Evolutionary conservation across 1,140 invertebrate species (phyloP), one percentile per base, ranked within the genome.

Genomic region (Lepidurus couesii): DNA sequence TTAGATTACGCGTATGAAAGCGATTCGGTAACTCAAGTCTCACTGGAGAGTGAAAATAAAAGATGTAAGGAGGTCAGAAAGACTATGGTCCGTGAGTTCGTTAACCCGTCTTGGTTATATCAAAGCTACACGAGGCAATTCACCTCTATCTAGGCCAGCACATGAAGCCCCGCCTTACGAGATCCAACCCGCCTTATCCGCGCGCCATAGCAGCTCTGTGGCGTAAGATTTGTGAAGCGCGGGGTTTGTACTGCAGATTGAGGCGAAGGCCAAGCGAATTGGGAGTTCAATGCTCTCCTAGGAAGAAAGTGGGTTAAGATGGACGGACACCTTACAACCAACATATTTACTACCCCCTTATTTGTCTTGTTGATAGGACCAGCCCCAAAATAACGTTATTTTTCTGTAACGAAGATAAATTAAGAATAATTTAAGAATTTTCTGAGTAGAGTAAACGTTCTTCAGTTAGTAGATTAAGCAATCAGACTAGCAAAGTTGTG

Each of bases 241-340:
- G 53, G 21, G 13, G 53, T 13, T n/a, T 65, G 21, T 65, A 21
- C 53, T 21, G n/a, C 21, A 65, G 53, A 65, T 65, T 65, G 53
- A 65, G 53, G 53, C 53, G 53, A 65, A 65, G 53, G 53, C 53
- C 53, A 65, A 65, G 53, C 53, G 53, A 65, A 65, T n/a, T n/a
- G 53, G 53, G 53, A 65, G 53, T 65, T 65, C 53, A 65, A 65
- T 21, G 53, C 53, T 65, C 53, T 16, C 53, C 53, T 13, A 21
- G 6, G 53, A 65, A 65, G 53, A 65, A 65, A 65, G 53, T 65
- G 53, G 53, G 53, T 65, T 65, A 65, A 65, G 53, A 65, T 65
- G 53, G 53, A 65, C 1, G 21, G 21, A 21, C 21, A 65, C 21
- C 16, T 34, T 34, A 21, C 13, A 65, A 13, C 53, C 21, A n/a